These are phyloP conservation scores for Bradysia coprophila DNA, from an alignment of 1,140 invertebrate species.

Conservation along the genomic window DNA sequence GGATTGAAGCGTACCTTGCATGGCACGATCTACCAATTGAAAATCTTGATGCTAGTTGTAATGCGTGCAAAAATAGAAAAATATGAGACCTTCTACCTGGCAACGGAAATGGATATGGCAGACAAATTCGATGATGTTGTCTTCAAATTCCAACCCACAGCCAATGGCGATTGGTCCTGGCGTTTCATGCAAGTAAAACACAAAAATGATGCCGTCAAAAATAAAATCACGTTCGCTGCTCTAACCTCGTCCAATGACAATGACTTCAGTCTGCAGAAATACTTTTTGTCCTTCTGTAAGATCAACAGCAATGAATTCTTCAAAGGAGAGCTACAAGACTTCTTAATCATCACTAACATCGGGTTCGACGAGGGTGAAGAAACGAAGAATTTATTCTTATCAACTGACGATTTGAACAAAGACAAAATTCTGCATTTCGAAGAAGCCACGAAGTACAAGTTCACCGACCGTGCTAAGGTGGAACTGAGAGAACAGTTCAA, in stretches of 20 bases:
- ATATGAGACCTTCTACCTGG: constrained; percentile 4
- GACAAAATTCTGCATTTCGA: neutral
- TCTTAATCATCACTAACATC: neutral
- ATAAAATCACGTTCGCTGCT: neutral
- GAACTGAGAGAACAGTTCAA: neutral
- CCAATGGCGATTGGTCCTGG: neutral
- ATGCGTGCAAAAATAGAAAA: neutral
- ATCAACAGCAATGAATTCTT: neutral
- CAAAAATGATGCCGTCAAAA: neutral
- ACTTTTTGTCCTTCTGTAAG: neutral
- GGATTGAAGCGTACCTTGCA: constrained; percentile 4
- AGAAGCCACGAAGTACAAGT: neutral
- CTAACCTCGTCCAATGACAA: neutral
- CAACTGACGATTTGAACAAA: neutral
- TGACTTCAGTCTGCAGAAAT: neutral
- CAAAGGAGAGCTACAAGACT: neutral
- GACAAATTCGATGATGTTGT: constrained; percentile 8
- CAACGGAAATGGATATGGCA: constrained; percentile 6
- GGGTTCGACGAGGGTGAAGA: neutral
- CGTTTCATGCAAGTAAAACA: neutral
- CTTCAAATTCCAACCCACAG: neutral
- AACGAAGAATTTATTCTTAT: neutral
- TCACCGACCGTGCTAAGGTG: neutral
- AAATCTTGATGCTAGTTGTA: constrained; percentile 4
- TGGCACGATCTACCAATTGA: constrained; percentile 6